Conservation (phyloP, 2,888 invertebrate species). For the Philhelius pedissequus region DNA sequence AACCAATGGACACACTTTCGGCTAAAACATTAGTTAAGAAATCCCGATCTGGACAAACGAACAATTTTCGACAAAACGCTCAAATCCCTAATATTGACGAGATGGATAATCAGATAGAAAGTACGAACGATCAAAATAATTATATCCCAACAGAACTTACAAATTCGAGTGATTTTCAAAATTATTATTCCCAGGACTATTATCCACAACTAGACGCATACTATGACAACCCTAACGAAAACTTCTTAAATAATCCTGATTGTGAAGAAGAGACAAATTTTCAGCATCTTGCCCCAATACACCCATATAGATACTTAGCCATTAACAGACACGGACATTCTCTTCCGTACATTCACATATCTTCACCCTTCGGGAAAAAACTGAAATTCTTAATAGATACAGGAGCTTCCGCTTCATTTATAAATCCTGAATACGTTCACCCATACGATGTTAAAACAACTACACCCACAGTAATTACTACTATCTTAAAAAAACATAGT, state of each 20-base stretch:
- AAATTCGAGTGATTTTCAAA: too few species aligned
- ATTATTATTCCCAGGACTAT: too few species aligned
- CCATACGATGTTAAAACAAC: slow-evolving; percentile 1
- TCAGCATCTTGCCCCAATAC: neutral
- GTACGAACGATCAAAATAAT: too few species aligned
- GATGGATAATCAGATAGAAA: too few species aligned
- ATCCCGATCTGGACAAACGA: too few species aligned
- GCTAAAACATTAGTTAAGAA: too few species aligned
- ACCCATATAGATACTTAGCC: neutral
- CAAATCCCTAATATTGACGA: too few species aligned
- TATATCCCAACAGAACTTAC: too few species aligned
- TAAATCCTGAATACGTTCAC: slow-evolving; percentile 29
- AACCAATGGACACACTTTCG: slow-evolving; percentile 36
- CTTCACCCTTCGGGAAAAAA: slow-evolving; percentile 4
- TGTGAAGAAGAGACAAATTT: neutral
- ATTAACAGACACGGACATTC: neutral
- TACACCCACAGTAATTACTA: neutral
- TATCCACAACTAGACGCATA: too few species aligned
- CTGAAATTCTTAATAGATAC: slow-evolving; percentile 19
- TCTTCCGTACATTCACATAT: slow-evolving; percentile 1
- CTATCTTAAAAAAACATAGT: neutral
- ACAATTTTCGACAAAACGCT: too few species aligned
- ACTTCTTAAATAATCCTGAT: neutral
- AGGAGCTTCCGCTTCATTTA: neutral
- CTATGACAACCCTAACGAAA: too few species aligned